Base-by-base conservation (phyloP, 1,140 invertebrate species). In the Pseudomyrmex sp. region DNA sequence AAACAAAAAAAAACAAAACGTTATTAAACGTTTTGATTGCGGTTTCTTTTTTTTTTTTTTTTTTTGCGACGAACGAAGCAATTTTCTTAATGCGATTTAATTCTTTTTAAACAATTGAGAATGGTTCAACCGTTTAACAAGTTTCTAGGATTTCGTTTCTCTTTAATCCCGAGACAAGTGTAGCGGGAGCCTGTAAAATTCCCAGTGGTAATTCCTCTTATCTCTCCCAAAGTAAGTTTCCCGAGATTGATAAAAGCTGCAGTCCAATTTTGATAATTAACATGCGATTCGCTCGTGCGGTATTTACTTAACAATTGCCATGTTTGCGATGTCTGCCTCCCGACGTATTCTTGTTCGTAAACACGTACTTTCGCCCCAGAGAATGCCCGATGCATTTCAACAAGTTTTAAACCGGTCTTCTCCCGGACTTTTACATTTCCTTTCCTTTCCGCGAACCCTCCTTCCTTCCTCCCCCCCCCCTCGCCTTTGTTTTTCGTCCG, bases 321-420 rank as follows among this genome's bases (percentile, higher is more conserved):
- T 35, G 66, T 70, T 70, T 70, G 76, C 46, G 23, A 72, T 80
- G 54, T 58, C 66, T 70, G 66, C 66, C 35, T 35, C 35, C 35
- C 35, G 0, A 80, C 54, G 68, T 35, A 80, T 59, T 68, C 54
- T 35, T 56, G 63, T 77, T 72, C 58, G 54, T 80, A 76, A 66
- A 83, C 58, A 83, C 44, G 61, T 59, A 62, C 65, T 80, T 72
- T 80, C 46, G 23, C 8, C 54, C 44, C 5, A 5, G 4, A 26
- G 76, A 50, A 80, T 80, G 76, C 76, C 18, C 76, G 66, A 80
- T 80, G 72, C 82, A 66, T 83, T 77, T 79, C 82, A 76, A 83
- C 72, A 83, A 77, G 61, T 83, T 62, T 63, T 63, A 83, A 83
- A 66, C 72, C 35, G 65, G n/a, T 83, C 44, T 79, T 15, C 23